These are phyloP conservation scores for Sylvilagus floridanus DNA, from an alignment of 2,797 vertebrate species.

Conservation along the genomic window DNA sequence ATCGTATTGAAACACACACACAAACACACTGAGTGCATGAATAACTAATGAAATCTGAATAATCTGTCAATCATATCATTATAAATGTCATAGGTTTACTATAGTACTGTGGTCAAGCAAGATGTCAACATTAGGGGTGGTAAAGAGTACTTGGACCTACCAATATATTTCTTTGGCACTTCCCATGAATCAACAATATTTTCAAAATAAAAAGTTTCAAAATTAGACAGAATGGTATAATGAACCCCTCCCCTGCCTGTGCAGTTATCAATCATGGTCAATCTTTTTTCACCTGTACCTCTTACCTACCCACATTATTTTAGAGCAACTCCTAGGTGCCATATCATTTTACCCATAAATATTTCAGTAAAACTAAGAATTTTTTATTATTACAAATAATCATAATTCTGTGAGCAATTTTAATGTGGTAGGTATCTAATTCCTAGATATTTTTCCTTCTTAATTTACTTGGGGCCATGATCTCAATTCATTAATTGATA, in stretches of 20 bases:
- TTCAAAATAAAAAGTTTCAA: slow-evolving; percentile 18
- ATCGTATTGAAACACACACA: not conserved
- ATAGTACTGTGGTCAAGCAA: not conserved
- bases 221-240: not conserved
- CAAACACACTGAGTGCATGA: too few species aligned
- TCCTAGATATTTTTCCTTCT: not conserved
- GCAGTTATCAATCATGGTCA: not conserved
- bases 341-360: slow-evolving; percentile 13
- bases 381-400: slow-evolving; percentile 37
- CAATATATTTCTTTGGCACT: not conserved
- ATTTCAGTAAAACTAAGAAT: slow-evolving; percentile 33
- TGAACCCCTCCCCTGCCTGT: not conserved
- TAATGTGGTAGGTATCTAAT: not conserved
- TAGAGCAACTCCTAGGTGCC: not conserved
- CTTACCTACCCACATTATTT: not conserved
- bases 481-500: not conserved
- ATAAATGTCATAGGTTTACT: not conserved
- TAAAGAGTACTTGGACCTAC: not conserved
- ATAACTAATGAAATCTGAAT: not conserved
- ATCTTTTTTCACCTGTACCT: not conserved
- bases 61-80: not conserved
- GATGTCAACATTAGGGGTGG: not conserved
- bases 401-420: not conserved
- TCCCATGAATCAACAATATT: slow-evolving; percentile 3
- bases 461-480: not conserved